These are phyloP conservation scores for Sparus aurata DNA, from an alignment of 2,797 vertebrate genomes.

Conservation along the genomic window DNA sequence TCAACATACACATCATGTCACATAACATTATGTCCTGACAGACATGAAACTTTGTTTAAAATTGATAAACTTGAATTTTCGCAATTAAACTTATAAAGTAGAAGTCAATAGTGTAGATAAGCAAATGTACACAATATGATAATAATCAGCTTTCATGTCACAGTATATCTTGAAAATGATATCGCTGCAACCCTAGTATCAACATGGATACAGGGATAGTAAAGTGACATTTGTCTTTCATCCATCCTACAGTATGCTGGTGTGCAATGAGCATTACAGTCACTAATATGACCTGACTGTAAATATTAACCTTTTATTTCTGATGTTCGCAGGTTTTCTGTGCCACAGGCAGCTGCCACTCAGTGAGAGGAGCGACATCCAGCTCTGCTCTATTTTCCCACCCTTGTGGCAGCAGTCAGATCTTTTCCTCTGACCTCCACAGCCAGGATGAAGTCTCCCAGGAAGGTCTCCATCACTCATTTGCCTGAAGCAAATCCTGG, in stretches of 20 bases:
- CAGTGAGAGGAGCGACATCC: slow-evolving; percentile 84
- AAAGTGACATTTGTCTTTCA: not conserved
- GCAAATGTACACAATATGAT: too few relatives aligned
- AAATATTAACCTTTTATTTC: slow-evolving; percentile 11
- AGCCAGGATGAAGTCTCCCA: slow-evolving; percentile 74
- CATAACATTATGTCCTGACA: too few relatives aligned
- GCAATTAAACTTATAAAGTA: too few relatives aligned
- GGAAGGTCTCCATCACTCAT: slow-evolving; percentile 71
- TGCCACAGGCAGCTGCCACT: slow-evolving; percentile 87
- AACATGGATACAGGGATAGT: not conserved
- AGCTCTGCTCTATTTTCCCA: slow-evolving; percentile 73
- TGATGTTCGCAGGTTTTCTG: slow-evolving; percentile 87
- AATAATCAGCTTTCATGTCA: too few relatives aligned
- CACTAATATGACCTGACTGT: not conserved
- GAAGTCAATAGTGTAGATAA: too few relatives aligned
- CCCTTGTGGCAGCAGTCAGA: slow-evolving; percentile 68
- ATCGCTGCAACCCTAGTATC: not conserved
- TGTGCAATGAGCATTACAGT: not conserved
- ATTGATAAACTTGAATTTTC: too few relatives aligned
- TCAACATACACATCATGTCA: too few relatives aligned
- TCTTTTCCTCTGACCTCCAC: slow-evolving; percentile 70
- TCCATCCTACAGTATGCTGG: not conserved
- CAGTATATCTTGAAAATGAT: too few relatives aligned
- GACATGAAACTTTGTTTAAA: too few relatives aligned
- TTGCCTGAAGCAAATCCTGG: slow-evolving; percentile 71